Base-by-base conservation (phyloP, 2,888 invertebrate species). In the Chromoteleia sp. region DNA sequence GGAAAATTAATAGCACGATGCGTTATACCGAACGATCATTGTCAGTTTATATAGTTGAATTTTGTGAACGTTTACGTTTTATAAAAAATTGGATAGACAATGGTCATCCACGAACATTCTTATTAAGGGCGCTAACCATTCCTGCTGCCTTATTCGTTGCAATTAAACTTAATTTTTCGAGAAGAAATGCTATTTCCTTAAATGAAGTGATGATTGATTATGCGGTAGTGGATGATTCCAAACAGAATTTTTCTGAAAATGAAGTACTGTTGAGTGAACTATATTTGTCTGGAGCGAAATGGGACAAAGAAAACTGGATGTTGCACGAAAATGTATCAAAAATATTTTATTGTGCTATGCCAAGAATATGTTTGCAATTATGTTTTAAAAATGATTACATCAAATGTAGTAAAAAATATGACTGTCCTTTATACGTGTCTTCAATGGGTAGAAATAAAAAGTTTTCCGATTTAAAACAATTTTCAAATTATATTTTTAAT, bases 1-100 rank as follows among this genome's bases (percentile, higher is more conserved):
- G 81, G 81, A 81, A 50, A 63, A 74, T 74, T 48, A 71, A 61
- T 56, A 45, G 58, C 30, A 10, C 67, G 29, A 61, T 81, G 61
- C 73, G 52, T 17, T 77, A 56, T 65, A 73, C 76, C 0, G 12
- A 71, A 65, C 81, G 81, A 41, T 76, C 71, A 17, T 76, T 81
- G 36, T 6, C 81, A 30, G 43, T 59, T 76, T 81, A 76, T 61
- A 67, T 76, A 52, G 29, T 12, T 36, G 81, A 81, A 73, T 54
- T 81, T 50, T 45, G 54, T n/a, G 30, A 76, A 10, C 76, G 81
- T 48, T 67, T 76, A 50, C 48, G 30, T 39, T 81, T 75, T 19
- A 71, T 75, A 63, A 41, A 75, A 75, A 61, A 43, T 12, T 81
- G 80, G 75, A 33, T 75, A 45, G 52, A 71, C 43, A 65, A 71